phyloP scores from a whole-genome alignment of 2,888 invertebrate species.

The Tortricodes alternella region DNA sequence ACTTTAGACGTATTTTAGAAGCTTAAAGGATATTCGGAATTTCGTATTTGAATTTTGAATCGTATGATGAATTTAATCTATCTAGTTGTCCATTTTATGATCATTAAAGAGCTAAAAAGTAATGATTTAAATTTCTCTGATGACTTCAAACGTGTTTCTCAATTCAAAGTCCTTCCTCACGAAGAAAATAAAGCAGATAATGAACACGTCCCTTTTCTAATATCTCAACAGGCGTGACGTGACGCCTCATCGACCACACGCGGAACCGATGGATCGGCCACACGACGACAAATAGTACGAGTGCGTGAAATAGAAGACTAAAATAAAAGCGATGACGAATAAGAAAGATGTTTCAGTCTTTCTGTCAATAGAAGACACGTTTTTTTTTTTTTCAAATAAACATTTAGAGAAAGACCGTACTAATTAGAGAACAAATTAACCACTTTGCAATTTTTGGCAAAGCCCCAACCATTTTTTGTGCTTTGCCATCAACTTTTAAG shows the following conservation, averaged over 20 bases:
- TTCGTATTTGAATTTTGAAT: no score
- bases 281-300: neutral
- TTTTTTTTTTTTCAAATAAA: no score
- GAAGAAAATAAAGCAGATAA: neutral
- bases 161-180: neutral
- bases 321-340: neutral
- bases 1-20: no score
- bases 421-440: neutral
- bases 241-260: conserved; percentile 31
- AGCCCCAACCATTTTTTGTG: conserved; percentile 13
- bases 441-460: conserved; percentile 4
- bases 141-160: no score
- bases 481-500: conserved; percentile 8
- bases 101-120: no score
- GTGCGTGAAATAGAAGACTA: neutral
- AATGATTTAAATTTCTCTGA: no score
- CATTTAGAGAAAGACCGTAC: neutral
- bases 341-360: no score
- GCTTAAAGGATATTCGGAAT: no score
- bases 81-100: no score
- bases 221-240: neutral
- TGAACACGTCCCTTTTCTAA: conserved; percentile 6
- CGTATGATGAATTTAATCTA: no score
- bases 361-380: no score
- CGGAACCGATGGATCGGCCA: conserved; percentile 28